phyloP scores from a whole-genome alignment of 2,797 vertebrate genomes.

The Coendou prehensilis region DNA sequence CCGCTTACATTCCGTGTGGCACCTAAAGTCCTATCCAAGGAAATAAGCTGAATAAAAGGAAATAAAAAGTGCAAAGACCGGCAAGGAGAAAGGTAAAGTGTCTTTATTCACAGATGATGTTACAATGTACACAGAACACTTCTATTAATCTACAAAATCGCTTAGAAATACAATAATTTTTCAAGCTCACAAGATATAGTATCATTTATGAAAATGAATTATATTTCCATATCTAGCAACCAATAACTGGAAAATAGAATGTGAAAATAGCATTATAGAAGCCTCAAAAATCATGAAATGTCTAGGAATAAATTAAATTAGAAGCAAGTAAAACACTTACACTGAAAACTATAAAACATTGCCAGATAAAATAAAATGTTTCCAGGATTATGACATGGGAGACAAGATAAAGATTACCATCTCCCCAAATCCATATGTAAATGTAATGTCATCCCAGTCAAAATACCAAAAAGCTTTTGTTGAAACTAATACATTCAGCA shows the following conservation, averaged over 20 bases:
- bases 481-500: not conserved
- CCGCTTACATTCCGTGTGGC: not conserved
- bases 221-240: not conserved
- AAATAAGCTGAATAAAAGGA: not conserved
- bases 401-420: not conserved
- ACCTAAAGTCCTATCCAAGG: not conserved
- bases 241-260: not conserved
- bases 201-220: not conserved
- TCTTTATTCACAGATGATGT: not conserved
- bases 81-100: not conserved
- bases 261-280: not conserved
- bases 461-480: not conserved
- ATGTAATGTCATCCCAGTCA: not conserved
- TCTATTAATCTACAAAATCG: not conserved
- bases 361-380: not conserved
- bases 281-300: not conserved
- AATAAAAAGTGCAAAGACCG: not conserved
- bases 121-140: not conserved
- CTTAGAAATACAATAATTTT: not conserved
- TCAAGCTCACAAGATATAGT: not conserved
- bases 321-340: not conserved
- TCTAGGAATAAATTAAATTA: not conserved
- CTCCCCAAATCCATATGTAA: not conserved
- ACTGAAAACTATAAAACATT: not conserved
- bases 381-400: not conserved